Base-by-base conservation (phyloP, 2,797 vertebrate genomes). In the Passerculus sandwichensis region DNA sequence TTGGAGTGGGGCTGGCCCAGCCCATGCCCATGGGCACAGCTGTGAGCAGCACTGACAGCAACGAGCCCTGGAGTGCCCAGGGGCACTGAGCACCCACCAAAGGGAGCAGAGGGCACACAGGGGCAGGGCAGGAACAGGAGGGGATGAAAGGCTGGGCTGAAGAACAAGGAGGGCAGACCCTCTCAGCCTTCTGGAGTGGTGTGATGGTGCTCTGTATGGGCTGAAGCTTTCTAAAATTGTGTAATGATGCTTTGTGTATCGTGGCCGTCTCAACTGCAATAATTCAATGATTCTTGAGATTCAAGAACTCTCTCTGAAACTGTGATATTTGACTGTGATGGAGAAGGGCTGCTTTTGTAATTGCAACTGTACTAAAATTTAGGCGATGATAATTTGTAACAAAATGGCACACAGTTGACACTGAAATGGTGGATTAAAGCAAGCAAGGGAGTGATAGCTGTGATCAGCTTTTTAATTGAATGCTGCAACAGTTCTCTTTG, bases 111-210 rank as follows among this genome's bases (percentile, higher is more conserved):
- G 57, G 56, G 57, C 57, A 60, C 57, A 27, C 57, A 38, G 34
- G 57, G 16, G 57, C 34, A 38, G 8, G 8, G 57, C 34, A 27
- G 13, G 3, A 38, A 5, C 57, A 19, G 2, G 16, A 38, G 34
- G 34, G 57, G 11, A 3, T 38, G 3, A 38, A 60, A 4, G 57
- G 25, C 0, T 38, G 57, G 57, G 23, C 15, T 26, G 4, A 36
- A 13, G 57, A 12, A 12, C 16, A 36, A 6, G 25, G 0, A 18
- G 11, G 25, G 11, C 16, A 38, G 25, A 9, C 6, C 2, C 16
- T 13, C 27, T 23, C 8, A 59, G 16, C 25, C 16, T 36, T 36
- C 25, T 36, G 57, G 5, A 6, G 57, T 27, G 34, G 0, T 26
- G 11, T 36, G 15, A 6, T 36, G 23, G 25, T 26, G 2, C 11